These are phyloP conservation scores for Andrena marginata DNA, from an alignment of 2,888 invertebrate species.

Conservation along the genomic window DNA sequence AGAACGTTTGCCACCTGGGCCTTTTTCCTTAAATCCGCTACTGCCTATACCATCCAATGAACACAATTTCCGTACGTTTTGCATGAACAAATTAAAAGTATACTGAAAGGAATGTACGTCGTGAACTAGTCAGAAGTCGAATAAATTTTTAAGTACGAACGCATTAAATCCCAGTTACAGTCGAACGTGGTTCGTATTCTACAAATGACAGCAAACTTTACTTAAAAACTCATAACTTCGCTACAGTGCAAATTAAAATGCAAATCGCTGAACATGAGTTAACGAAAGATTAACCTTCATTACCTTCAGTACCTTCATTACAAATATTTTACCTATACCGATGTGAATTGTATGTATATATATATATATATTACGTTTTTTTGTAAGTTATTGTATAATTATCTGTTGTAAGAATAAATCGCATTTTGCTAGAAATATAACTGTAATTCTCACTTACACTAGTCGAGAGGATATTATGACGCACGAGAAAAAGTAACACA, in stretches of 20 bases:
- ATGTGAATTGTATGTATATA: conserved; percentile 68
- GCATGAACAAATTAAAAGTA: conserved; percentile 4
- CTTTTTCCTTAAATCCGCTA: too few species aligned
- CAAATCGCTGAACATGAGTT: neutral
- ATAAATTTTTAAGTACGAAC: conserved; percentile 30
- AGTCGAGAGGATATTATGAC: too few species aligned
- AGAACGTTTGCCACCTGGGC: too few species aligned
- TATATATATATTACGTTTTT: conserved; percentile 44
- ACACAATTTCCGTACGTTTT: neutral
- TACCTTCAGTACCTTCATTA: conserved; percentile 6
- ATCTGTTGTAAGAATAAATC: conserved; percentile 59
- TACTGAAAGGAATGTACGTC: conserved; percentile 12
- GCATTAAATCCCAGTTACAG: neutral
- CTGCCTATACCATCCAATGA: neutral
- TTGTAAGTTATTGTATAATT: conserved; percentile 69
- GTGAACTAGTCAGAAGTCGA: conserved; percentile 62
- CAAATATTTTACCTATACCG: conserved; percentile 11
- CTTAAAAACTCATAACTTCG: neutral
- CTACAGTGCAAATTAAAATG: neutral
- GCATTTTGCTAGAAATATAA: conserved; percentile 26
- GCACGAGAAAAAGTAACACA: too few species aligned
- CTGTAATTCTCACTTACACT: too few species aligned
- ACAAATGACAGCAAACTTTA: neutral
- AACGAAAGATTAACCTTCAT: too few species aligned
- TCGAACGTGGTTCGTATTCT: neutral